Conservation (phyloP, 1,140 invertebrate genomes). For the Leptinotarsa lineolata region DNA sequence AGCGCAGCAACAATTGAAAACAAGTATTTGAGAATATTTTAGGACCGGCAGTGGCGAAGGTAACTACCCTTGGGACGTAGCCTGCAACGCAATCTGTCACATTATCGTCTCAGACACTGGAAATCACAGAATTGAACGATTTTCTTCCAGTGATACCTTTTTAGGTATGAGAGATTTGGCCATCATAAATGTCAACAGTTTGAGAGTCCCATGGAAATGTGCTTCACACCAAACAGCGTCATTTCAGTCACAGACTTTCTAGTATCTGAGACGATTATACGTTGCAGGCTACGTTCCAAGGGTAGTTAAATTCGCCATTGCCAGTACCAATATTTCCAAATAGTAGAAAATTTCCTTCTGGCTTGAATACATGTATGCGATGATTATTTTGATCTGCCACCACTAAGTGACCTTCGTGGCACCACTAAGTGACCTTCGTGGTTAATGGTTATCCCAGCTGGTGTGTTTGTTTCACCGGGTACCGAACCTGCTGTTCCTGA, state of each 20-base stretch:
- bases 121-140: constrained; percentile 80
- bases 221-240: too few species aligned
- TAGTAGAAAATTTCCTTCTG: constrained; percentile 77
- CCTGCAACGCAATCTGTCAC: constrained; percentile 77
- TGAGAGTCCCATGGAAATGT: too few species aligned
- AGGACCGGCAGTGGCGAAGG: constrained; percentile 86
- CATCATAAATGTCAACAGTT: too few species aligned
- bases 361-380: constrained; percentile 85
- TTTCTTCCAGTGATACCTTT: too few species aligned
- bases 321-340: constrained; percentile 79
- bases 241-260: too few species aligned
- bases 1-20: constrained; percentile 90
- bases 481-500: constrained; percentile 82
- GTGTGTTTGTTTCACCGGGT: constrained; percentile 86
- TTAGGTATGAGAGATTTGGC: too few species aligned
- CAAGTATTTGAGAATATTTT: constrained; percentile 87
- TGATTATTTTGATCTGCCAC: constrained; percentile 98
- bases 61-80: constrained; percentile 96
- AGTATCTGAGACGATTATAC: too few species aligned
- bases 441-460: constrained; percentile 85
- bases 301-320: too few species aligned
- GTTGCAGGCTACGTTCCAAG: too few species aligned
- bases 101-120: constrained; percentile 92
- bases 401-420: too few species aligned
- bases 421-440: constrained; percentile 83